Evolutionary conservation across 1,140 invertebrate species (phyloP), one percentile per base, ranked within the genome.

Genomic region (Hycleus cichorii): DNA sequence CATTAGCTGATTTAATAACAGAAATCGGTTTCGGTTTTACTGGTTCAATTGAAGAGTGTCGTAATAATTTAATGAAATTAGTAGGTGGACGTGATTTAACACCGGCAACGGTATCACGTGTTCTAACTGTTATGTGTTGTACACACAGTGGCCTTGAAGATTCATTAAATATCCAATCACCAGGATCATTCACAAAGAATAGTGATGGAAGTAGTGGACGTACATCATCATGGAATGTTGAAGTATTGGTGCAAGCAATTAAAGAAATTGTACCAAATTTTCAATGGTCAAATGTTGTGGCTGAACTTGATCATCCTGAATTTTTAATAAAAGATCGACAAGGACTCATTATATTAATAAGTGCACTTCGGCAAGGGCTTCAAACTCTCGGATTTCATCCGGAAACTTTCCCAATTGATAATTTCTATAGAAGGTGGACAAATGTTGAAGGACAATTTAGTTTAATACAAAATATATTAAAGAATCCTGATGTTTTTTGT

Each of bases 371-470:
- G 49, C 75, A 90, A 26, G 92, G 90, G 2, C 78, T 95, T 0
- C 86, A 91, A 70, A 81, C 81, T 54, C 83, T 86, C 55, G 82
- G 86, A 57, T 87, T 84, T 66, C 82, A 83, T 18, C 74, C 79
- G 3, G 87, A 90, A 54, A 78, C 83, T 59, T 95, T 97, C 72
- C 94, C 94, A 10, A 84, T 95, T 25, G 93, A 97, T 69, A 82
- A 86, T 53, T 80, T 97, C 60, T 97, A 95, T 73, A 55, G 89
- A 47, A 83, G 86, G 46, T 98, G 95, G 95, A 89, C 89, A 58
- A 94, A 97, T 73, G 80, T 88, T 9, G 94, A 97, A 69, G 91
- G 91, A 40, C 93, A 97, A 76, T 83, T 97, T 64, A 93, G 91
- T 60, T 80, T 96, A 38, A 81, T 97, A 10, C 83, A 86, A 57